Conservation (phyloP, 92 coral and sea anemone species). For the Isaurus tuberculatus region DNA sequence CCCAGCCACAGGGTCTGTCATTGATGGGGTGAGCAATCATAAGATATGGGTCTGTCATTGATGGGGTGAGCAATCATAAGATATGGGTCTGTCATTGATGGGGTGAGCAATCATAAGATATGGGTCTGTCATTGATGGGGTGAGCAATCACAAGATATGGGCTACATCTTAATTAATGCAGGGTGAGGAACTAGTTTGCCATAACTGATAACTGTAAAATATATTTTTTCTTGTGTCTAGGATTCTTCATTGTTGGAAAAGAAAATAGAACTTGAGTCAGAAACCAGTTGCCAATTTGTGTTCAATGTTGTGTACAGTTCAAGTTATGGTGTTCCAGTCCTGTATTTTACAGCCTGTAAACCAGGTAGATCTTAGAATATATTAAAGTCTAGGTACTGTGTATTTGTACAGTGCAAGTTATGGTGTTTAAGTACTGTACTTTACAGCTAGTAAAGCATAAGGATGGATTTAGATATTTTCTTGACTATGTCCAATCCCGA, state of each 20-base stretch:
- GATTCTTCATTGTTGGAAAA: not conserved
- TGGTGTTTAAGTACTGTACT: not conserved
- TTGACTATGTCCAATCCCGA: no score
- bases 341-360: constrained; percentile 87
- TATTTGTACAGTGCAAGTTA: not conserved
- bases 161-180: rapidly evolving
- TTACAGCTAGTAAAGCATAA: no score
- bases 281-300: constrained; percentile 63
- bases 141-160: no score
- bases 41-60: no score
- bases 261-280: not conserved
- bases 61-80: no score
- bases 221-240: not conserved
- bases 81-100: no score
- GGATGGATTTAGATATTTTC: no score
- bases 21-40: no score
- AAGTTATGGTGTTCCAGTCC: constrained; percentile 92
- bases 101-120: no score
- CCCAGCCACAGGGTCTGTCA: no score
- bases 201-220: not conserved
- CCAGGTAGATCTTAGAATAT: constrained; percentile 65
- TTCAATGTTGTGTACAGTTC: constrained; percentile 88
- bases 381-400: not conserved
- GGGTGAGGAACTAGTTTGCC: not conserved
- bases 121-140: no score